phyloP scores from a whole-genome alignment of 2,888 invertebrate species.

The Macrosoma leucophasiata region DNA sequence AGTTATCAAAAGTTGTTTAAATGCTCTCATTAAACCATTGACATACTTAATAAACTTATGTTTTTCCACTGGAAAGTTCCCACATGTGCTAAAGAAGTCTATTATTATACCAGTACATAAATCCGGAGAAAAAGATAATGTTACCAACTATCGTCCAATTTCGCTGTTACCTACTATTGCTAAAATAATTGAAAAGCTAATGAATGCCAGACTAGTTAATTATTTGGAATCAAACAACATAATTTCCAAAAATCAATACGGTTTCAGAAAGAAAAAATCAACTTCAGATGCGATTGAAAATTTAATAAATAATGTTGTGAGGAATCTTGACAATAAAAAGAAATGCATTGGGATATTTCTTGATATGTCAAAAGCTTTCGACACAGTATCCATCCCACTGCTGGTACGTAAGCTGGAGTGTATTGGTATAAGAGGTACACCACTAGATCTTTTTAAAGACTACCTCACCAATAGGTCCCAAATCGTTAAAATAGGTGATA shows the following conservation, averaged over 20 bases:
- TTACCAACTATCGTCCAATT: slow-evolving; percentile 3
- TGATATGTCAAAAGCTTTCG: slow-evolving; percentile 4
- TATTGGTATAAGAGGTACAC: not conserved
- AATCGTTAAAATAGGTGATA: slow-evolving; percentile 1
- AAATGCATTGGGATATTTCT: not conserved
- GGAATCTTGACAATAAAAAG: not conserved
- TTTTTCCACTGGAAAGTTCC: slow-evolving; percentile 1
- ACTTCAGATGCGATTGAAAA: not conserved
- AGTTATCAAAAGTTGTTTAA: not conserved
- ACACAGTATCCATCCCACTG: not conserved
- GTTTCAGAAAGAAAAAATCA: no score
- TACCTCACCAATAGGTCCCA: slow-evolving; percentile 7
- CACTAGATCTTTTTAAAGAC: slow-evolving; percentile 5
- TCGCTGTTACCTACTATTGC: slow-evolving; percentile 1
- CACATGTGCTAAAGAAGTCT: not conserved
- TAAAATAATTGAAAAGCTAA: slow-evolving; percentile 1
- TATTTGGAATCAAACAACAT: not conserved
- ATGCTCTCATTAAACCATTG: not conserved
- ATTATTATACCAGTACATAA: slow-evolving; percentile 2
- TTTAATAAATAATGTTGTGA: not conserved
- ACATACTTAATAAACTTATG: not conserved
- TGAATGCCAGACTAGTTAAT: slow-evolving; percentile 1
- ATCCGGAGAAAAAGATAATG: not conserved
- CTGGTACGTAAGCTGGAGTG: slow-evolving; percentile 5
- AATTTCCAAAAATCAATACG: not conserved